These are phyloP conservation scores for Scalopus aquaticus DNA, from an alignment of 2,113 vertebrate species.

Conservation along the genomic window DNA sequence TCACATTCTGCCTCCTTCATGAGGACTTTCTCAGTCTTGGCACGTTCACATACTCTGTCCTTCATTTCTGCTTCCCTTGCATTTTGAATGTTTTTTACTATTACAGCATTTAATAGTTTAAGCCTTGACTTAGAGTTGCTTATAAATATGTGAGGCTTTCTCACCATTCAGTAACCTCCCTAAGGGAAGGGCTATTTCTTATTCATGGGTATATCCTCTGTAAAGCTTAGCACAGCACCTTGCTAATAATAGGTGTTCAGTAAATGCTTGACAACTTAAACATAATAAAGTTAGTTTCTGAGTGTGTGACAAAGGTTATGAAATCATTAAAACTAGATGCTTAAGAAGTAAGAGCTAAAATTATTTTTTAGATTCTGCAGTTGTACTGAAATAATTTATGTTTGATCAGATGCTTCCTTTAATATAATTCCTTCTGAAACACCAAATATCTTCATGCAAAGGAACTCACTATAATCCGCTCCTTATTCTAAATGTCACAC, in stretches of 20 bases:
- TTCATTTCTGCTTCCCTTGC: neutral
- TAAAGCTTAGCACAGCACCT: neutral
- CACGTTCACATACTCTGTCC: neutral
- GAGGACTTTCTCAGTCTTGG: neutral
- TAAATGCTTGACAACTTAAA: neutral
- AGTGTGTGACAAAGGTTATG: slow-evolving; percentile 36
- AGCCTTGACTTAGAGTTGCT: neutral
- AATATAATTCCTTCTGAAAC: slow-evolving; percentile 31
- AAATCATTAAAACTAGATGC: slow-evolving; percentile 41
- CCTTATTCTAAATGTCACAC: neutral
- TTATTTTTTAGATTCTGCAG: slow-evolving; percentile 46
- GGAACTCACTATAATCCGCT: neutral
- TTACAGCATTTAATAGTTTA: neutral
- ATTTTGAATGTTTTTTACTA: neutral
- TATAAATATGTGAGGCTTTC: neutral
- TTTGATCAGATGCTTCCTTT: slow-evolving; percentile 45
- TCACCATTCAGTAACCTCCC: neutral
- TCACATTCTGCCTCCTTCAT: neutral
- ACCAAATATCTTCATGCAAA: neutral
- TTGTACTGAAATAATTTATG: neutral
- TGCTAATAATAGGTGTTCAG: slow-evolving; percentile 12
- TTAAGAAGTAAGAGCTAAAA: slow-evolving; percentile 34
- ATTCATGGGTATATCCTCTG: neutral
- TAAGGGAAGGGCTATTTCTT: neutral
- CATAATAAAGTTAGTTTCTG: slow-evolving; percentile 10